These are phyloP conservation scores for Periphyllus acericola DNA, from an alignment of 2,888 invertebrate genomes.

Conservation along the genomic window DNA sequence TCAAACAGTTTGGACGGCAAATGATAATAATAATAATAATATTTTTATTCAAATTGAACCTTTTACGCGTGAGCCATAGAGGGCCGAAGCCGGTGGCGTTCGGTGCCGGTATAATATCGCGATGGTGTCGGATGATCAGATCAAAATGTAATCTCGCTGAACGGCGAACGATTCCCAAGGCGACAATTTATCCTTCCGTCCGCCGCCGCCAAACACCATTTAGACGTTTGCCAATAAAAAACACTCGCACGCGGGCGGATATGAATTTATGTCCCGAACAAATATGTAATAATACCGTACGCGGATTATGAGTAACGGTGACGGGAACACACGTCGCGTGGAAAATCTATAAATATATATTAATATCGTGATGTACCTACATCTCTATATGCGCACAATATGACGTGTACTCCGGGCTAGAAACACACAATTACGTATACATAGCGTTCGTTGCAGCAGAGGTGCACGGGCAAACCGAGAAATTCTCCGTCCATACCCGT, in stretches of 20 bases:
- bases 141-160: slow-evolving; percentile 60
- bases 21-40: slow-evolving; percentile 40
- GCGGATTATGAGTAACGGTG: neutral
- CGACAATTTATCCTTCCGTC: slow-evolving; percentile 47
- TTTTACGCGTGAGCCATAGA: neutral
- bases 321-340: neutral
- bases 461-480: neutral
- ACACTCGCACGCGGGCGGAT: neutral
- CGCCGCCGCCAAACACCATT: slow-evolving; percentile 26
- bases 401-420: neutral
- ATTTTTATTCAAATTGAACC: slow-evolving; percentile 56
- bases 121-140: slow-evolving; percentile 50
- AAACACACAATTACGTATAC: neutral
- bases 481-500: too few relatives aligned
- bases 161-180: slow-evolving; percentile 54
- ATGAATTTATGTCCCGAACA: neutral
- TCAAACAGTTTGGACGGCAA: slow-evolving; percentile 27
- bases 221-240: slow-evolving; percentile 50
- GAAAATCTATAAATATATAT: slow-evolving; percentile 11
- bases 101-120: slow-evolving; percentile 27
- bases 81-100: neutral
- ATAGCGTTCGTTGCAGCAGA: neutral
- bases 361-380: neutral
- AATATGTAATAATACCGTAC: neutral
- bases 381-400: neutral